Evolutionary conservation across 2,113 vertebrate species (phyloP).

Genomic region (Trogon surrucura): DNA sequence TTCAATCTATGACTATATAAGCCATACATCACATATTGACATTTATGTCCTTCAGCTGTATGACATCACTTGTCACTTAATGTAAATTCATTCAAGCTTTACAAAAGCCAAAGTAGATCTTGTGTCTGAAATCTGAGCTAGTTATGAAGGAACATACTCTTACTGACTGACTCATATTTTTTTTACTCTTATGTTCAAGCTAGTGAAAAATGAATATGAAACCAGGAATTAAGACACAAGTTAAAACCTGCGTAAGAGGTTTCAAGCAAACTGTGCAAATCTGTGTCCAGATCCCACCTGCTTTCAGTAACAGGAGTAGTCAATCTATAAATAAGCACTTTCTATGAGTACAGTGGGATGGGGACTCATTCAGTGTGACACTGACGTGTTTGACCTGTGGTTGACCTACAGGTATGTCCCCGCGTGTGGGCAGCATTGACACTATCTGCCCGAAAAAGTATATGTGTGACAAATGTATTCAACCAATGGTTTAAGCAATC

Average conservation of each 20-base stretch:
- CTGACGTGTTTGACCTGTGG: constrained; percentile 44
- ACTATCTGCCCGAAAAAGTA: neutral
- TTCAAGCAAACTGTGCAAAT: constrained; percentile 61
- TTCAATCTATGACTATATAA: constrained; percentile 6
- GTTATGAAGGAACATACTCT: constrained; percentile 67
- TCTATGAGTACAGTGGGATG: neutral
- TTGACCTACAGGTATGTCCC: neutral
- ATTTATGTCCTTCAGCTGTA: constrained; percentile 61
- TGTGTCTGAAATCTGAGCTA: constrained; percentile 74
- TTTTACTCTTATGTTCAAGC: constrained; percentile 70
- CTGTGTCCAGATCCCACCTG: constrained; percentile 48
- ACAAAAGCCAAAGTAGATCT: constrained; percentile 69
- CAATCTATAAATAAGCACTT: neutral
- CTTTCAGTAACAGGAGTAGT: constrained; percentile 53
- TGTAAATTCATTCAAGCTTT: constrained; percentile 69
- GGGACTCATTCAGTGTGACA: neutral
- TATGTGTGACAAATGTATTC: neutral
- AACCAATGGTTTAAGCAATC: neutral
- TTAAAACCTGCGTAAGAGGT: constrained; percentile 69
- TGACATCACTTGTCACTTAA: constrained; percentile 69
- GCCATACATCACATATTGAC: constrained; percentile 62
- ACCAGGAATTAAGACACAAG: constrained; percentile 71
- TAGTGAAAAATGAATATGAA: constrained; percentile 74
- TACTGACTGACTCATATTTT: constrained; percentile 69
- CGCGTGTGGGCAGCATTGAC: neutral